Evolutionary conservation across 2,113 vertebrate species (phyloP).

Genomic region (Rhinolophus sinicus): DNA sequence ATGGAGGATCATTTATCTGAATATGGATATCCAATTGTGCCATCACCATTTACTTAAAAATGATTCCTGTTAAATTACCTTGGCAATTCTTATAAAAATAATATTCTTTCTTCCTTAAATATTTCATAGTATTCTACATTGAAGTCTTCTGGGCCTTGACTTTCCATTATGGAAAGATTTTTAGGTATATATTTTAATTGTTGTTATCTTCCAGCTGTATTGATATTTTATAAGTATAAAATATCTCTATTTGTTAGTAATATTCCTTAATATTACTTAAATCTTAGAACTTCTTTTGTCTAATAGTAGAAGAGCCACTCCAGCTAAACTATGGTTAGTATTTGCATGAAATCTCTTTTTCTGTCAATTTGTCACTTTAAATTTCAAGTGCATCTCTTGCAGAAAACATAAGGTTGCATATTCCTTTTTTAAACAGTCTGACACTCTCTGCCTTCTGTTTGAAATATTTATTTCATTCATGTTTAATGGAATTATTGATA

Average conservation of each 20-base stretch:
- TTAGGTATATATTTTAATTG: not conserved
- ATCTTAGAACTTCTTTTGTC: not conserved
- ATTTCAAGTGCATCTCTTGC: not conserved
- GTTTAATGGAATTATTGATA: not conserved
- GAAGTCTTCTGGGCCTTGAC: not conserved
- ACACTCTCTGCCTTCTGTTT: not conserved
- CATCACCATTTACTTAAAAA: not conserved
- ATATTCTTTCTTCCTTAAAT: not conserved
- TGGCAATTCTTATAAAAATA: not conserved
- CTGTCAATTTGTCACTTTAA: not conserved
- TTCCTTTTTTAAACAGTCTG: not conserved
- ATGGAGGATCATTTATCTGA: not conserved
- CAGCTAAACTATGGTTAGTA: not conserved
- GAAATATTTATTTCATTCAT: not conserved
- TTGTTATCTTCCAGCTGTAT: not conserved
- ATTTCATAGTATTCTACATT: not conserved
- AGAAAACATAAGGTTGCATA: not conserved
- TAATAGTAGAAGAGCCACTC: not conserved
- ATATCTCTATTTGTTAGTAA: not conserved
- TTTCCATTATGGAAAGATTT: not conserved
- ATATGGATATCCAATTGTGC: not conserved
- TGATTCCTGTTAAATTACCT: not conserved
- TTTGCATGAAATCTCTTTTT: not conserved
- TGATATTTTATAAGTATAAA: not conserved
- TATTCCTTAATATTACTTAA: not conserved